phyloP scores from a whole-genome alignment of 30 jellyfish, hydroid and myxozoan genomes.

The Aurelia aurita complex sp. Pacific region DNA sequence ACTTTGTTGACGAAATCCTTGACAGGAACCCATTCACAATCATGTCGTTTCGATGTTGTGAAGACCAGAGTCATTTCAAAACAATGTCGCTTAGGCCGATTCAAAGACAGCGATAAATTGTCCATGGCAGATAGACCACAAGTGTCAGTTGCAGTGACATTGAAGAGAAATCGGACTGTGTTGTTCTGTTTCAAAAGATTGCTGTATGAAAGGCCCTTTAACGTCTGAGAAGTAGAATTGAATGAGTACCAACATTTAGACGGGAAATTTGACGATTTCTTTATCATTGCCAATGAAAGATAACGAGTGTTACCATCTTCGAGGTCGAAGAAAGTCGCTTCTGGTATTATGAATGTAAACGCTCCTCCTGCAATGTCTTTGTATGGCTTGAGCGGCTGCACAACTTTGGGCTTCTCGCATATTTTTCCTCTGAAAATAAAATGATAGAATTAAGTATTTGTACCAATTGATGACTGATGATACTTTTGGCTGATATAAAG shows the following conservation, averaged over 20 bases:
- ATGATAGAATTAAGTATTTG: not conserved
- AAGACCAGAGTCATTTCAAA: conserved; percentile 45
- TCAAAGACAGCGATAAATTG: conserved; percentile 23
- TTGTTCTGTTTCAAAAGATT: conserved; percentile 8
- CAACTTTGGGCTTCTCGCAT: conserved; percentile 37
- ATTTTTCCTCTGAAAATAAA: conserved; percentile 1
- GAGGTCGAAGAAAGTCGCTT: conserved; percentile 77
- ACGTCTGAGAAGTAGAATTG: conserved; percentile 35
- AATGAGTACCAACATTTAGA: conserved; percentile 47
- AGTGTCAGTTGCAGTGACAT: conserved; percentile 41
- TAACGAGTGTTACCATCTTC: conserved; percentile 87
- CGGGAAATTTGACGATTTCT: not conserved
- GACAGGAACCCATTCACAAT: conserved; percentile 59
- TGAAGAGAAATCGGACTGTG: not conserved
- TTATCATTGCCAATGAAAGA: conserved; percentile 2
- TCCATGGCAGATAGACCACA: conserved; percentile 38
- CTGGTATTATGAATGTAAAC: conserved; percentile 39
- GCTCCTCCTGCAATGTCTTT: conserved; percentile 37
- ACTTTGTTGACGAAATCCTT: conserved; percentile 25
- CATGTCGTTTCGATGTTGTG: conserved; percentile 10
- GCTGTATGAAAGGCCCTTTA: conserved; percentile 42
- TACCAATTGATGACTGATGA: too few relatives aligned
- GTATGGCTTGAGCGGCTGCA: conserved; percentile 12
- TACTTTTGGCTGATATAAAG: too few relatives aligned
- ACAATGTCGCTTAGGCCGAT: conserved; percentile 53